Percentiles rank a stretch among this genome's conserved stretches.
phyloP scores from a whole-genome alignment of 2,797 vertebrate genomes.

The Allobates femoralis region DNA sequence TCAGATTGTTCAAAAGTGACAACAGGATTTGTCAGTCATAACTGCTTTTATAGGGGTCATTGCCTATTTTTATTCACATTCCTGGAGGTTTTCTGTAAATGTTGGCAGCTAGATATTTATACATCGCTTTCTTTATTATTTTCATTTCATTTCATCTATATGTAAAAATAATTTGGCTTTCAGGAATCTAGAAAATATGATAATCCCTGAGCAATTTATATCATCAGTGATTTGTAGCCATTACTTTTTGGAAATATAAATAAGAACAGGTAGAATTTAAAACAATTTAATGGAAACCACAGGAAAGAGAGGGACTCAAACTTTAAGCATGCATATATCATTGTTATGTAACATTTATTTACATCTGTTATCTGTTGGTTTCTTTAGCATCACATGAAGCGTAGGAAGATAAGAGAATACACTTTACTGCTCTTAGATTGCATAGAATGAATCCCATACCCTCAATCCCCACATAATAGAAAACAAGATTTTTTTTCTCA shows the following conservation, averaged over 20 bases:
- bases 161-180: no score
- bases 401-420: background rate
- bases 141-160: no score
- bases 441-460: conserved; percentile 27
- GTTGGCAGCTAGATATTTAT: no score
- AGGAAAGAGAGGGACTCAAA: background rate
- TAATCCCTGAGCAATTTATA: background rate
- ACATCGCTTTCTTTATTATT: no score
- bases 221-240: no score
- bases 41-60: no score
- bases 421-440: background rate
- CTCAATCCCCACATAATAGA: conserved; percentile 28
- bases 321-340: background rate
- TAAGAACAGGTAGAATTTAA: background rate
- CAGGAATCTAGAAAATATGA: background rate
- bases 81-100: no score
- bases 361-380: background rate
- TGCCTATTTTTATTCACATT: no score
- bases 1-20: no score
- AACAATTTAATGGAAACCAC: background rate
- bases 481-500: conserved; percentile 26
- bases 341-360: background rate
- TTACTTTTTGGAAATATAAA: background rate
- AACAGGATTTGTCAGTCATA: no score
- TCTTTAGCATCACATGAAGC: background rate